Base-by-base conservation (phyloP, 2,797 vertebrate species). In the Meriones psammophilus region DNA sequence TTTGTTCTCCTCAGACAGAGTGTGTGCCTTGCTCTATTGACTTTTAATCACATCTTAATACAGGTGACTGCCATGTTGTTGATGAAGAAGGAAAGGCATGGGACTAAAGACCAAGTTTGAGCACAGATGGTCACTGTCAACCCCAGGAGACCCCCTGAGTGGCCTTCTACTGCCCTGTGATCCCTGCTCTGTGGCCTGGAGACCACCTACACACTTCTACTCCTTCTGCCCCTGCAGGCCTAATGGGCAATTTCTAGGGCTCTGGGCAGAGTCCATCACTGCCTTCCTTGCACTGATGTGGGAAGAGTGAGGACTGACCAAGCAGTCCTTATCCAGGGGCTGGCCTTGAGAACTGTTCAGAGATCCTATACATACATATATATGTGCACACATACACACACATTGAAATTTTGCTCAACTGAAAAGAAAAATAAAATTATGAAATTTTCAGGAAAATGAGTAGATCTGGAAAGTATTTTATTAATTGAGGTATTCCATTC, bases 191-290 rank as follows among this genome's bases (percentile, higher is more conserved):
- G 71, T 74, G 46, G 73, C 60, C 66, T 17, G 6, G 58, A 30
- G 39, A 22, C 60, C 39, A 50, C 73, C 28, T 8, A 1, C 58
- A 26, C 46, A 13, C 0, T 22, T 73, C 18, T 0, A 0, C 10
- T 50, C 46, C 13, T 68, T n/a, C 15, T 0, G 10, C 9, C 9
- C 5, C 22, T 36, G 8, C 20, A 79, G 46, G 36, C 56, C 12
- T 17, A 24, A 30, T 36, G 39, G 60, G n/a, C 46, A 24, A 8
- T 15, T 54, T 22, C 39, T 8, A 46, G n/a, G 28, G 50, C 68
- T 74, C 60, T 28, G 39, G 54, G 1, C 20, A 0, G 30, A 33
- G 0, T 36, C 50, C 17, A 8, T 26, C 3, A 1, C 39, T 36
- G 28, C 30, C 42, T n/a, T 28, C 30, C n/a, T 6, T 80, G 39